Evolutionary conservation across 1,140 invertebrate genomes (phyloP).

Genomic region (Antheraea mylitta): DNA sequence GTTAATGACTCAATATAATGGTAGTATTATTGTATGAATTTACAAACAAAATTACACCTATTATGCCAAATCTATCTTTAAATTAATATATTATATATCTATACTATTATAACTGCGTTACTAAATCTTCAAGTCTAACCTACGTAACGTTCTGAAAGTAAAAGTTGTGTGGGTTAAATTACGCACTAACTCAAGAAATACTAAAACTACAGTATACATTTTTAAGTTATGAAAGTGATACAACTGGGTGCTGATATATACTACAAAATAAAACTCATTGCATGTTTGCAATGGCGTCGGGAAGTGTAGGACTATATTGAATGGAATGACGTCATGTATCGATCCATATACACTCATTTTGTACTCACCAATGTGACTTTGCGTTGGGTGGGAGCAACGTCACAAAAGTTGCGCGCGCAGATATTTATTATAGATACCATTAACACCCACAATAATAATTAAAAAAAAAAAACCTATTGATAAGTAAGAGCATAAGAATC

Average conservation of each 20-base stretch:
- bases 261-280: slow-evolving; percentile 10
- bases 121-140: no score
- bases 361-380: slow-evolving; percentile 38
- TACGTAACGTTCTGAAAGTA: neutral
- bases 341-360: slow-evolving; percentile 30
- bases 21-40: no score
- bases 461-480: neutral
- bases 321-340: slow-evolving; percentile 72
- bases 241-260: neutral
- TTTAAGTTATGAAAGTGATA: neutral
- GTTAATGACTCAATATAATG: no score
- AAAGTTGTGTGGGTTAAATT: neutral
- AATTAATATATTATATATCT: no score
- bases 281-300: slow-evolving; percentile 20
- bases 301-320: slow-evolving; percentile 33
- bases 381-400: slow-evolving; percentile 30
- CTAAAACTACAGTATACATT: neutral
- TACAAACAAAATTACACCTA: no score
- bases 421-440: neutral
- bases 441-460: neutral
- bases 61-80: no score
- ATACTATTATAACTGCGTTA: no score
- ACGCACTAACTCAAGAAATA: neutral
- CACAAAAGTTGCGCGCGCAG: slow-evolving; percentile 19
- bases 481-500: no score